Evolutionary conservation across 2,113 vertebrate species (phyloP), one percentile per base, ranked within the genome.

Genomic region (Cyanoramphus novaezelandiae): DNA sequence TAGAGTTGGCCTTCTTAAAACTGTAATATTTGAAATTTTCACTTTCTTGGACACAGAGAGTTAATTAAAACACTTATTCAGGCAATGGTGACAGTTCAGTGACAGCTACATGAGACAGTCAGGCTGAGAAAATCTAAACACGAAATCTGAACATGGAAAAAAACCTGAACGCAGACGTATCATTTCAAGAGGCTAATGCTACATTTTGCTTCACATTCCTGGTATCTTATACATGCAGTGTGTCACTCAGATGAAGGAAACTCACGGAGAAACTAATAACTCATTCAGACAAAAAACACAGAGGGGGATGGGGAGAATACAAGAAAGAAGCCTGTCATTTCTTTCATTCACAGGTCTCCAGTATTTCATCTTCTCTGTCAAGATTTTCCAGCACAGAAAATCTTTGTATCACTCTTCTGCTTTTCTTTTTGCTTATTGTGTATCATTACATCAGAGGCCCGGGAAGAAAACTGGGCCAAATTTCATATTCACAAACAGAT

Each of bases 211-310:
- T 84, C 72, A 67, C 37, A 28, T 65, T 84, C 60, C 65, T 71
- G 62, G 16, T 90, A 52, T 64, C 79, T 90, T 88, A 95, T 64
- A 92, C 81, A 84, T 75, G 44, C 69, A 81, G 43, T 8, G 14
- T 96, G 82, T 84, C 86, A 94, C 41, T 68, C n/a, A 75, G 52
- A 92, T 68, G 65, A 88, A 78, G 76, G 33, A 18, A 93, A 70
- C 64, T 84, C 9, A 1, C 10, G 20, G 7, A 88, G 71, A 90
- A 75, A 64, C 60, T 86, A 93, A 75, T 83, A 94, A 92, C 39
- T 92, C 82, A 74, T 83, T 90, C 92, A 95, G 86, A 86, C 64
- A 92, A 93, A 90, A 93, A 89, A n/a, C 43, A 86, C 24, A 65
- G 60, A 39, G 31, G 18, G 39, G 50, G 50, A 18, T 93, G 69